These are phyloP conservation scores for Euschistus heros DNA, from an alignment of 1,140 invertebrate species.

Conservation along the genomic window DNA sequence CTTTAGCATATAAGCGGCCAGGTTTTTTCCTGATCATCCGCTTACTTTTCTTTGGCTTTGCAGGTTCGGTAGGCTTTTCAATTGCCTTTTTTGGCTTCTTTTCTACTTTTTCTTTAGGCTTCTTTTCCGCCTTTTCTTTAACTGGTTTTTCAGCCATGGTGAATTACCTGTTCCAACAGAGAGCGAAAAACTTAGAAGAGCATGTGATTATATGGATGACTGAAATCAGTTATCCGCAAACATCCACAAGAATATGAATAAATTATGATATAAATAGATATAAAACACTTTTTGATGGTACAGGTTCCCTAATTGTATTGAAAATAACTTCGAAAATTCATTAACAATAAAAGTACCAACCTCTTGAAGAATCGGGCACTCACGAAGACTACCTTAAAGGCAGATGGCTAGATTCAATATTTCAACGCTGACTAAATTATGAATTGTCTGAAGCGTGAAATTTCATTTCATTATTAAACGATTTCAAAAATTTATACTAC, in stretches of 20 bases:
- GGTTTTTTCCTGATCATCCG: conserved; percentile 46
- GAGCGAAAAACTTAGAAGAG: background rate
- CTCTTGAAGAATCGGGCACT: no score
- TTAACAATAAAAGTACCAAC: no score
- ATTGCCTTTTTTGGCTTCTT: conserved; percentile 38
- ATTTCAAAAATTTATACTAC: no score
- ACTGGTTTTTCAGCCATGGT: conserved; percentile 27
- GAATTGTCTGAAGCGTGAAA: no score
- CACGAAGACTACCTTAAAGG: no score
- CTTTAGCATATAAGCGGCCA: conserved; percentile 87
- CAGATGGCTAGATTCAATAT: no score
- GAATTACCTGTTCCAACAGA: background rate
- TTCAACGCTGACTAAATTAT: no score
- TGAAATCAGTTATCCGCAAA: conserved; percentile 3
- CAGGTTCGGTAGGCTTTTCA: conserved; percentile 32
- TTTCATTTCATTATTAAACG: no score
- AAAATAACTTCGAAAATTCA: no score
- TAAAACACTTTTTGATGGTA: no score
- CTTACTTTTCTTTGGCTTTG: conserved; percentile 28
- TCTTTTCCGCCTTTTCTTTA: conserved; percentile 29
- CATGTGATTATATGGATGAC: background rate
- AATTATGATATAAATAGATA: no score
- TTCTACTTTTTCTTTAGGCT: conserved; percentile 47
- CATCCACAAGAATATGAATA: background rate
- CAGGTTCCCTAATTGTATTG: no score